Evolutionary conservation across 2,797 vertebrate genomes (phyloP).

Genomic region (Thamnophis elegans): DNA sequence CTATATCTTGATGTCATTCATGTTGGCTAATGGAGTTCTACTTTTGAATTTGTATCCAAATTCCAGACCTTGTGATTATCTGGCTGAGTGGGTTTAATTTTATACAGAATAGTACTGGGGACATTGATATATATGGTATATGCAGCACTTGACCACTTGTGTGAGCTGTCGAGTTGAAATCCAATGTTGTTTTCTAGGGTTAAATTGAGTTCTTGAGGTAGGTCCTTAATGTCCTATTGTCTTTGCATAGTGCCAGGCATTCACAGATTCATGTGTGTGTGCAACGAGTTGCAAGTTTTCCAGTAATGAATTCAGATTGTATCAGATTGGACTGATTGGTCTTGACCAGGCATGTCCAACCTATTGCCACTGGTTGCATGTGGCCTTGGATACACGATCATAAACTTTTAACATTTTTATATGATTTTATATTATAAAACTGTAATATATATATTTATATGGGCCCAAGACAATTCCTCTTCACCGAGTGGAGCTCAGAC

Average conservation of each 20-base stretch:
- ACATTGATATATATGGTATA: too few species aligned
- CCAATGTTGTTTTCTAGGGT: too few species aligned
- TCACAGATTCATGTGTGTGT: not conserved
- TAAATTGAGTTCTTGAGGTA: too few species aligned
- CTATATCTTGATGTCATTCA: too few species aligned
- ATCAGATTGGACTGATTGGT: not conserved
- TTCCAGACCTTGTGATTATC: too few species aligned
- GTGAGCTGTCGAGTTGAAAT: too few species aligned
- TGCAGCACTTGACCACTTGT: too few species aligned
- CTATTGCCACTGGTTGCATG: not conserved
- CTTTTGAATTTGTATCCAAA: too few species aligned
- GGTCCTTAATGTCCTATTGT: too few species aligned
- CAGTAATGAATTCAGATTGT: not conserved
- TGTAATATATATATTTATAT: not conserved
- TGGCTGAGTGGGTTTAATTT: too few species aligned
- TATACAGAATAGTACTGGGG: too few species aligned
- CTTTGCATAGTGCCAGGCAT: not conserved
- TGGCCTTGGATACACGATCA: not conserved
- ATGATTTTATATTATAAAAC: not conserved
- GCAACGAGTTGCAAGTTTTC: not conserved
- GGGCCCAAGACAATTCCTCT: not conserved
- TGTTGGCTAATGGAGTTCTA: too few species aligned
- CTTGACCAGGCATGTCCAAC: not conserved
- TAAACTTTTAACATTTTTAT: not conserved
- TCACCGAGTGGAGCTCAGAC: not conserved